A percentile compares a stretch with the other conserved stretches of the same genome.
Conservation (phyloP, 2,113 vertebrate genomes). For the Anthoscopus minutus region DNA sequence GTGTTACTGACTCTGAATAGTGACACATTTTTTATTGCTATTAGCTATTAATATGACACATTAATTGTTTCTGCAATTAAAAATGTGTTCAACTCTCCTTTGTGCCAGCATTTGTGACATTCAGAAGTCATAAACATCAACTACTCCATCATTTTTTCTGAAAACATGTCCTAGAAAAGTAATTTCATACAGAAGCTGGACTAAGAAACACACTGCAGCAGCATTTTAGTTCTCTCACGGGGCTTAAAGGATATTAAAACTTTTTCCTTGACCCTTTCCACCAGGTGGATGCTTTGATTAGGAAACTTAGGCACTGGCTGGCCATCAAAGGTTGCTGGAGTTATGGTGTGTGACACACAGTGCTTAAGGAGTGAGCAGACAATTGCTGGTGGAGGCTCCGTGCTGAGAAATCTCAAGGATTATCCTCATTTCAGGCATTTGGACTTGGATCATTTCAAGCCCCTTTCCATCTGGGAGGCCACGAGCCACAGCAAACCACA, state of each 20-base stretch:
- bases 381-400: fast-evolving
- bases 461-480: not conserved
- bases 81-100: not conserved
- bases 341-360: not conserved
- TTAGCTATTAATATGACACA: constrained; percentile 47
- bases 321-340: not conserved
- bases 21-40: not conserved
- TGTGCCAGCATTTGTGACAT: constrained; percentile 12
- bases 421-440: not conserved
- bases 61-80: constrained; percentile 55
- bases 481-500: not conserved
- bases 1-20: not conserved
- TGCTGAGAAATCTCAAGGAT: not conserved
- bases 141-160: constrained; percentile 24
- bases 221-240: not conserved
- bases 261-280: not conserved
- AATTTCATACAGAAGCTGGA: not conserved
- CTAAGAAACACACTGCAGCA: not conserved
- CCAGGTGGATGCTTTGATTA: not conserved
- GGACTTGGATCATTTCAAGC: not conserved
- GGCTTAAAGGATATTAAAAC: not conserved
- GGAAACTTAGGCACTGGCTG: not conserved
- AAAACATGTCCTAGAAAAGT: constrained; percentile 29
- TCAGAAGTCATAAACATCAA: constrained; percentile 48
- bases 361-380: not conserved